phyloP scores from a whole-genome alignment of 1,140 invertebrate genomes.

The Oedothorax gibbosus region DNA sequence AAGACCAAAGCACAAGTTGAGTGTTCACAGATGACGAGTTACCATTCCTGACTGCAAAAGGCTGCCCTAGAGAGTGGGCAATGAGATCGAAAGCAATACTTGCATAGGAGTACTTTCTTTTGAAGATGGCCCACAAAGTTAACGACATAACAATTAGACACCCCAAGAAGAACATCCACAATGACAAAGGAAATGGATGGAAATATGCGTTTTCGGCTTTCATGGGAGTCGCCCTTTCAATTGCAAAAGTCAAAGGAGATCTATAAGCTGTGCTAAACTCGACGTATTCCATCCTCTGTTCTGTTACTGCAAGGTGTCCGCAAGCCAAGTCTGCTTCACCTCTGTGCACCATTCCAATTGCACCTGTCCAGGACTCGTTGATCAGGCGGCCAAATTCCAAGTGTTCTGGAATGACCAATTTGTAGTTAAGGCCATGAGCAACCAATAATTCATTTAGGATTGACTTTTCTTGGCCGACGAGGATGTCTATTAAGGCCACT shows the following conservation, averaged over 20 bases:
- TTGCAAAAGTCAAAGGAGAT: constrained; percentile 31
- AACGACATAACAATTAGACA: not conserved
- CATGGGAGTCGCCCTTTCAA: not conserved
- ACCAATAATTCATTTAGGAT: too few relatives aligned
- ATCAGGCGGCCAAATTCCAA: too few relatives aligned
- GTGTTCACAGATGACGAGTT: not conserved
- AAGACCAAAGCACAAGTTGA: not conserved
- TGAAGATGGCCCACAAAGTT: not conserved
- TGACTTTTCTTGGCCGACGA: too few relatives aligned
- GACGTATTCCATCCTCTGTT: not conserved
- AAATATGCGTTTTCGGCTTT: not conserved
- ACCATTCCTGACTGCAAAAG: not conserved
- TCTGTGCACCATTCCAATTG: constrained; percentile 24
- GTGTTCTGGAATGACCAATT: too few relatives aligned
- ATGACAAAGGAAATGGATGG: constrained; percentile 14
- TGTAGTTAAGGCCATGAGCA: too few relatives aligned
- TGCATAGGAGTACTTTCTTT: not conserved
- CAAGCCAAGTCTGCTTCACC: constrained; percentile 28
- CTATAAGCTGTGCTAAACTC: constrained; percentile 25
- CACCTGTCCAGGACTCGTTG: constrained; percentile 19
- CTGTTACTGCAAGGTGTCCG: not conserved
- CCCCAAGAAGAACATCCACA: constrained; percentile 4
- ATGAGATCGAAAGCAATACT: not conserved
- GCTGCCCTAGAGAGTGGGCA: not conserved
- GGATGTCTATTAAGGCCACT: too few relatives aligned